These are phyloP conservation scores for Balaenoptera acutorostrata DNA, from an alignment of 2,113 vertebrate genomes.

Conservation along the genomic window DNA sequence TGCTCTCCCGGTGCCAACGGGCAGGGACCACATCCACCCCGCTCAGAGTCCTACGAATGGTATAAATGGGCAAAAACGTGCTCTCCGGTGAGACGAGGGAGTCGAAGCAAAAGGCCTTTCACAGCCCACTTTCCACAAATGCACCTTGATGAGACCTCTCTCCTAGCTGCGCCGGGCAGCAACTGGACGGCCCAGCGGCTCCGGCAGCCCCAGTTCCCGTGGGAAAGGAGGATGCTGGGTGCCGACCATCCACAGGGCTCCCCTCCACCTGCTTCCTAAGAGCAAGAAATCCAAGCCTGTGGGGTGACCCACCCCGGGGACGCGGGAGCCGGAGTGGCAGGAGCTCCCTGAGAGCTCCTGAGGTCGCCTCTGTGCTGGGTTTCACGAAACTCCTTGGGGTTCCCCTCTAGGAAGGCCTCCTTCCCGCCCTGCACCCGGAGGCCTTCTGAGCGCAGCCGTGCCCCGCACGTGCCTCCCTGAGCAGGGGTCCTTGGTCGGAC, in stretches of 20 bases:
- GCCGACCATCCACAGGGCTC: background rate
- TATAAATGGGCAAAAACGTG: background rate
- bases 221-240: background rate
- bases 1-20: background rate
- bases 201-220: rapidly evolving
- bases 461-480: too few relatives aligned
- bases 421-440: rapidly evolving
- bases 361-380: background rate
- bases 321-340: rapidly evolving
- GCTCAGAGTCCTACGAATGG: background rate
- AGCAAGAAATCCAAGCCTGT: background rate
- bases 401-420: background rate
- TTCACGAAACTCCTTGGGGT: background rate
- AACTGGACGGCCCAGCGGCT: rapidly evolving
- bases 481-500: background rate
- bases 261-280: background rate
- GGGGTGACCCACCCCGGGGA: rapidly evolving
- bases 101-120: background rate
- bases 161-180: rapidly evolving
- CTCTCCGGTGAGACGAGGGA: background rate
- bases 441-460: rapidly evolving
- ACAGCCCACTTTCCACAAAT: background rate
- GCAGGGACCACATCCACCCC: background rate
- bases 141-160: background rate
- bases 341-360: background rate